Evolutionary conservation across 2,797 vertebrate genomes (phyloP), one percentile per base, ranked within the genome.

Genomic region (Zenarchopterus dispar): DNA sequence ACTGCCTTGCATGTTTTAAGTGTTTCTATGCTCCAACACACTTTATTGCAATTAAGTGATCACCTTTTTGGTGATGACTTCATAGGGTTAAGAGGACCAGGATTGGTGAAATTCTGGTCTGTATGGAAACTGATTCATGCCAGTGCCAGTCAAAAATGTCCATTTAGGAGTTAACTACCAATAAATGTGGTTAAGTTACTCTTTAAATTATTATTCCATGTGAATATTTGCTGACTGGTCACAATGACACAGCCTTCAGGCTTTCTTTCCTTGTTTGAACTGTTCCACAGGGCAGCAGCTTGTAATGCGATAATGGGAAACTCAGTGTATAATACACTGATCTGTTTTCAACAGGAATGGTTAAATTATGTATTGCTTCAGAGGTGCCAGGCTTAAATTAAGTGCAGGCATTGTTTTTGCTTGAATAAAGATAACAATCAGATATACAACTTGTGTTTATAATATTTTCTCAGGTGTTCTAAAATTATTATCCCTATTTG

Each of bases 401-500:
- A 21, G 1, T 10, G 53, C 6, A 70, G 58, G 46, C 19, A 36
- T 39, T 15, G 0, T 26, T 13, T 47, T 68, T 57, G 68, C 33
- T 58, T 66, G 10, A 56, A 45, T 56, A 15, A 75, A 73, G 41
- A 47, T 19, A 47, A 56, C 33, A 65, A 5, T 53, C 26, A 49
- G 43, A 44, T 51, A 39, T 57, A 36, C 71, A 43, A 72, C 36
- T 58, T 77, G 28, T 49, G 13, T 68, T 78, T 69, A 60, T 69
- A 50, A 54, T 51, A 65, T 78, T 62, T 75, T 41, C 47, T 52
- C 26, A 2, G 23, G 51, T 54, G 63, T 21, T 41, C 62, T 77
- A 64, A 67, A 49, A 45, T 47, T 56, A 15, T 45, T 78, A 3
- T 56, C 9, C 46, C 23, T 36, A 9, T 13, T 36, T 36, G 9